Percentiles rank a stretch among this genome's conserved stretches.
These are phyloP conservation scores for Drosophila cognata DNA, from an alignment of 2,888 invertebrate species.

Conservation along the genomic window DNA sequence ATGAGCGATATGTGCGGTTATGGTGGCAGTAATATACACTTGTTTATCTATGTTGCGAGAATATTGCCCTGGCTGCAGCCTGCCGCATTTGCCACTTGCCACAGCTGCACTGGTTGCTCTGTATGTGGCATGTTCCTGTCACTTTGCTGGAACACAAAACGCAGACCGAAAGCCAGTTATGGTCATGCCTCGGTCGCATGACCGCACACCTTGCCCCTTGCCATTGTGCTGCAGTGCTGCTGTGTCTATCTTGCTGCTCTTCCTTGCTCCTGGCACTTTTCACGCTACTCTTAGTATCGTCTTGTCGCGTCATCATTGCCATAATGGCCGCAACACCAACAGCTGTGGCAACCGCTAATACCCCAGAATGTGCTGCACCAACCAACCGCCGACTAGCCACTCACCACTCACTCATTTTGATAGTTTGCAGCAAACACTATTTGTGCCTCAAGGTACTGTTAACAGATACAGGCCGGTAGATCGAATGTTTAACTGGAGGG, in stretches of 20 bases:
- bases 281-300: constrained; percentile 14
- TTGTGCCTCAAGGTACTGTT: not conserved
- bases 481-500: not conserved
- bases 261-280: not conserved
- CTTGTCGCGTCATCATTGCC: constrained; percentile 48
- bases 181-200: constrained; percentile 37
- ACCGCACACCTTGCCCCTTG: constrained; percentile 1
- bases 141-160: constrained; percentile 56
- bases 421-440: constrained; percentile 27
- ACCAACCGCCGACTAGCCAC: not conserved
- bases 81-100: constrained; percentile 28
- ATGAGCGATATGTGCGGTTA: constrained; percentile 74
- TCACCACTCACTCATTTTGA: not conserved
- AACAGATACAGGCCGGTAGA: constrained; percentile 8
- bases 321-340: constrained; percentile 54
- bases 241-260: not conserved
- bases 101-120: constrained; percentile 26
- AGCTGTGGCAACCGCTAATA: constrained; percentile 50
- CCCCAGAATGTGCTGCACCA: constrained; percentile 23
- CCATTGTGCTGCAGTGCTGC: not conserved
- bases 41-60: constrained; percentile 62
- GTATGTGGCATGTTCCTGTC: constrained; percentile 61
- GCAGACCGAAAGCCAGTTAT: constrained; percentile 63
- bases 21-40: constrained; percentile 52
- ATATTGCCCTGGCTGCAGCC: constrained; percentile 22